A percentile compares a stretch with the other conserved stretches of the same genome.
These are phyloP conservation scores for Wasmannia auropunctata DNA, from an alignment of 1,140 invertebrate genomes.

Conservation along the genomic window DNA sequence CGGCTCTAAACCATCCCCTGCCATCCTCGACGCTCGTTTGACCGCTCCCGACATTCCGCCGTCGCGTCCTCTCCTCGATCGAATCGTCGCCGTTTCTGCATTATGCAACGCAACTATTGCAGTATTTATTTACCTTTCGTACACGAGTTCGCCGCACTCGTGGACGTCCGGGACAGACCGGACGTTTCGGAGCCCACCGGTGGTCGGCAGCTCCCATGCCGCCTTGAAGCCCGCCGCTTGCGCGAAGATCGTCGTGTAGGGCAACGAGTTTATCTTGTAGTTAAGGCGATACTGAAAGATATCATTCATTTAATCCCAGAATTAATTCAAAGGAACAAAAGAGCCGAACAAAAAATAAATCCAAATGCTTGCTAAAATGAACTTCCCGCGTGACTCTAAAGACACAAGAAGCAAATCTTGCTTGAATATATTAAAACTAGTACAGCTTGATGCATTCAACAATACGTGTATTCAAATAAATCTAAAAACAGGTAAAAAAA, in stretches of 20 bases:
- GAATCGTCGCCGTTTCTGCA: conserved; percentile 25
- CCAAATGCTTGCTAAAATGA: background rate
- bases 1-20: background rate
- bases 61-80: background rate
- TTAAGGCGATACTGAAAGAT: conserved; percentile 81
- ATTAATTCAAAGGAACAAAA: too few relatives aligned
- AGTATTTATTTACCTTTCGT: conserved; percentile 83
- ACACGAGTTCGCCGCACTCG: conserved; percentile 76
- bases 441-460: background rate
- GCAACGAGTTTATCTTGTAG: conserved; percentile 80
- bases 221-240: conserved; percentile 83
- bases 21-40: background rate
- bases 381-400: background rate
- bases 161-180: conserved; percentile 76
- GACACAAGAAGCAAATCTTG: background rate
- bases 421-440: background rate
- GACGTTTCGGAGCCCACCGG: conserved; percentile 47
- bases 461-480: background rate
- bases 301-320: background rate
- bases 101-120: conserved; percentile 77
- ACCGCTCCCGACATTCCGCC: background rate
- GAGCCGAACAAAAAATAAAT: background rate
- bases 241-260: conserved; percentile 79
- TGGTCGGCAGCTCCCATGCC: conserved; percentile 80
- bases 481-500: background rate